Evolutionary conservation across 2,797 vertebrate genomes (phyloP).

Genomic region (Falco peregrinus): DNA sequence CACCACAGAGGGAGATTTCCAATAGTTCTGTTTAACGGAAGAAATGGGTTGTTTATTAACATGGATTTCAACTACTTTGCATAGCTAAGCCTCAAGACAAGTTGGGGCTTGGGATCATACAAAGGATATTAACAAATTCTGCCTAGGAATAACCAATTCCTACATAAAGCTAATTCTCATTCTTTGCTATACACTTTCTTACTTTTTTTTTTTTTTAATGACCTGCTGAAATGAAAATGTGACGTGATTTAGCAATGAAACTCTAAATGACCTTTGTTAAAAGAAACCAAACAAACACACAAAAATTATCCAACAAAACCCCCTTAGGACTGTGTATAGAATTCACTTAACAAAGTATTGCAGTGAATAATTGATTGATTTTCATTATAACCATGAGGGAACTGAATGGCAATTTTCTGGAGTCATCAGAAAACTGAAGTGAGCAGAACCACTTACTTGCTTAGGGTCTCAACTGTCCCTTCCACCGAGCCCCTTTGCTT

Average conservation of each 20-base stretch:
- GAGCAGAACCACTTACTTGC: background rate
- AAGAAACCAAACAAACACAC: background rate
- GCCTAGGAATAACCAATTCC: background rate
- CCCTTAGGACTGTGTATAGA: background rate
- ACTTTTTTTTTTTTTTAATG: background rate
- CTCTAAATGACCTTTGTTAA: background rate
- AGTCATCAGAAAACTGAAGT: background rate
- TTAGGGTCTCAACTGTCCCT: background rate
- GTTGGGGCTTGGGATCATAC: background rate
- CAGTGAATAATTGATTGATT: background rate
- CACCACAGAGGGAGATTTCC: background rate
- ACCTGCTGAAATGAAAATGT: background rate
- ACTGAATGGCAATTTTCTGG: background rate
- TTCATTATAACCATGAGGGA: background rate
- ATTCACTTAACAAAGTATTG: background rate
- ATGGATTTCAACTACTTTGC: background rate
- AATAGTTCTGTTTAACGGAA: background rate
- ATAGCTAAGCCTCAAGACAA: background rate
- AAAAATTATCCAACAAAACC: rapidly evolving
- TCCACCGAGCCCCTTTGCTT: background rate
- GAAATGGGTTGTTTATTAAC: background rate
- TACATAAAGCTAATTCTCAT: background rate
- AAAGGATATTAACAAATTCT: background rate
- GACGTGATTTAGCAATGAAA: background rate
- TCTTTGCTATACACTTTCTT: background rate